Base-by-base conservation (phyloP, 2,888 invertebrate genomes). In the Habroteleia sp. region DNA sequence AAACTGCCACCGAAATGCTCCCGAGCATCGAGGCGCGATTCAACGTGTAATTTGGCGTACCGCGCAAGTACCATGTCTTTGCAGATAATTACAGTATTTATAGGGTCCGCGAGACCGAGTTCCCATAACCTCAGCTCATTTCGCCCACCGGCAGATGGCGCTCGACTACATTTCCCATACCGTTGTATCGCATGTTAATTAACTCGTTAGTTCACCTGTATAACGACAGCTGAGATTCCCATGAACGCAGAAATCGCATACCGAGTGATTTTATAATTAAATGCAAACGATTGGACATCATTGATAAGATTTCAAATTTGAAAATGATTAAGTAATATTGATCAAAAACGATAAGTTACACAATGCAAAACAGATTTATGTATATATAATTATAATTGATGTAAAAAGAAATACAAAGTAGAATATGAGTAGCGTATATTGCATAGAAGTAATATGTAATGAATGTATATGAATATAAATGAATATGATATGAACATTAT, bases 41-140 rank as follows among this genome's bases (percentile, higher is more conserved):
- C 50, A 80, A 82, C 80, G 76, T 81, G 78, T 83, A 83, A 83
- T 82, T 84, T 82, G 54, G 78, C 56, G 77, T 77, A 80, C 76
- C 79, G 81, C 74, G 76, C 84, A 84, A 83, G 83, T 82, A 85
- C 81, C 85, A 80, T 86, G 83, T 87, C 85, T 83, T 82, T 81
- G 80, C 65, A 76, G 56, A 79, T 86, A 87, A 88, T 87, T 85
- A 87, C 83, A 82, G 85, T 87, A 79, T 85, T 87, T 85, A 85
- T 63, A 63, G 81, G 79, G 80, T 76, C 82, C 81, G 83, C 81
- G 81, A 82, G 82, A 82, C 81, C 82, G 81, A 83, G 87, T 88
- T 88, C 88, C 88, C 88, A 88, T 86, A 88, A 84, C 85, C 86
- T 84, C 84, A 60, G 68, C 58, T 41, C 52, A 39, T 50, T 54